These are phyloP conservation scores for Molothrus ater DNA, from an alignment of 2,797 vertebrate species.

Conservation along the genomic window DNA sequence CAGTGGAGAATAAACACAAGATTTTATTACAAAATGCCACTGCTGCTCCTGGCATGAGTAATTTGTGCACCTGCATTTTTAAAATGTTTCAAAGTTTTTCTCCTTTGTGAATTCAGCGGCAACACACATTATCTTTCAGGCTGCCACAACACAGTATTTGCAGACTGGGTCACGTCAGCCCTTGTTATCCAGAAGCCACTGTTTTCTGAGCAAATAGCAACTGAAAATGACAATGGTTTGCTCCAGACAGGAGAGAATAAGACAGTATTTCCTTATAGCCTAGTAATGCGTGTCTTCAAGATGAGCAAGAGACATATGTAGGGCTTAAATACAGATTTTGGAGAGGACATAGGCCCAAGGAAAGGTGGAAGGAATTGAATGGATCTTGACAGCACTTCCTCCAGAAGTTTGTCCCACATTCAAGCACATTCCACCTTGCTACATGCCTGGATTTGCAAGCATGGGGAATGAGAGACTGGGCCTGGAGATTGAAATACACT, in stretches of 20 bases:
- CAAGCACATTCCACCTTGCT: background rate
- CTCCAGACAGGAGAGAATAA: constrained; percentile 4
- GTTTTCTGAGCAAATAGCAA: constrained; percentile 69
- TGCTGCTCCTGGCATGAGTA: constrained; percentile 78
- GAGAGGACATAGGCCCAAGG: background rate
- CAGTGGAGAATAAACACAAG: constrained; percentile 79
- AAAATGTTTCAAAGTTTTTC: constrained; percentile 82
- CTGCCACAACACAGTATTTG: constrained; percentile 74
- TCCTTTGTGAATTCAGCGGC: constrained; percentile 73
- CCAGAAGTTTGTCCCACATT: background rate
- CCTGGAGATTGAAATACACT: background rate
- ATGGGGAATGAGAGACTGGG: background rate
- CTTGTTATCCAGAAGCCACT: constrained; percentile 58
- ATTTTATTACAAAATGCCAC: constrained; percentile 83
- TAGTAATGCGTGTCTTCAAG: background rate
- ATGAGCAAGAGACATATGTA: background rate
- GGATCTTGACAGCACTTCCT: background rate
- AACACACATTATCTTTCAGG: constrained; percentile 73
- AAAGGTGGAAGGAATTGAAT: background rate
- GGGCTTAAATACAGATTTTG: background rate
- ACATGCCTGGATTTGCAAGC: background rate
- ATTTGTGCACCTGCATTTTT: constrained; percentile 85
- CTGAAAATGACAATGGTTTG: constrained; percentile 29
- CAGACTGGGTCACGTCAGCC: constrained; percentile 71
- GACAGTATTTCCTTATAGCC: background rate